Evolutionary conservation across 2,888 invertebrate genomes (phyloP).

Genomic region (Mystacides longicornis): DNA sequence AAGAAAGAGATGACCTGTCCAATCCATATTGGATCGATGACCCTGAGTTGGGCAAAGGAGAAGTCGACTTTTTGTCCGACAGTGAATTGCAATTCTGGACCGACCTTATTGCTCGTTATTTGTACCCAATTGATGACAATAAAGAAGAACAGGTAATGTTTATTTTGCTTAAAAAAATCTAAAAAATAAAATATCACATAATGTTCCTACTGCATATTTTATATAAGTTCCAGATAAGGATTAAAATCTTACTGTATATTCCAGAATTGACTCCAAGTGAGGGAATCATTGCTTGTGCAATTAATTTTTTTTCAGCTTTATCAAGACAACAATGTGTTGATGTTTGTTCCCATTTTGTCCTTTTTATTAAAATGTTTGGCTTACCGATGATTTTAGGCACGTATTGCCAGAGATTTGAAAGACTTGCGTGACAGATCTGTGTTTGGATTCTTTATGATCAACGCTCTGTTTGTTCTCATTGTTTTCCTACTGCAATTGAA

Average conservation of each 20-base stretch:
- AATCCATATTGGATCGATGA: slow-evolving; percentile 96
- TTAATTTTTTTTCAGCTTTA: background rate
- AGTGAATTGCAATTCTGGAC: slow-evolving; percentile 90
- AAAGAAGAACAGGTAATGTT: slow-evolving; percentile 76
- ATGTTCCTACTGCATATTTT: no score
- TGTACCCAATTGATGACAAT: slow-evolving; percentile 89
- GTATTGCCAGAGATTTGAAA: slow-evolving; percentile 85
- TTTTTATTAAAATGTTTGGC: background rate
- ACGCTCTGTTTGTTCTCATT: slow-evolving; percentile 97
- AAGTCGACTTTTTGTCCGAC: slow-evolving; percentile 78
- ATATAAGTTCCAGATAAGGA: no score
- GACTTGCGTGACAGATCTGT: slow-evolving; percentile 92
- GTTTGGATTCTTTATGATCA: slow-evolving; percentile 97
- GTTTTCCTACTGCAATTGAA: slow-evolving; percentile 97
- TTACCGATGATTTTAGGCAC: slow-evolving; percentile 62
- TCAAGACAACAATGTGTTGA: background rate
- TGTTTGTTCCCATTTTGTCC: background rate
- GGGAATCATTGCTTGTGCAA: no score
- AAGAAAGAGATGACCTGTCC: slow-evolving; percentile 75
- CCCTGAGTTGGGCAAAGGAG: slow-evolving; percentile 79
- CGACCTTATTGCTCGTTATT: slow-evolving; percentile 88
- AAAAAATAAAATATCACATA: background rate
- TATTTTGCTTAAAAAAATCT: background rate
- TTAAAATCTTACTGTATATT: background rate
- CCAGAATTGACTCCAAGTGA: no score